phyloP scores from a whole-genome alignment of 2,797 vertebrate species.

The Sebastes cheni region DNA sequence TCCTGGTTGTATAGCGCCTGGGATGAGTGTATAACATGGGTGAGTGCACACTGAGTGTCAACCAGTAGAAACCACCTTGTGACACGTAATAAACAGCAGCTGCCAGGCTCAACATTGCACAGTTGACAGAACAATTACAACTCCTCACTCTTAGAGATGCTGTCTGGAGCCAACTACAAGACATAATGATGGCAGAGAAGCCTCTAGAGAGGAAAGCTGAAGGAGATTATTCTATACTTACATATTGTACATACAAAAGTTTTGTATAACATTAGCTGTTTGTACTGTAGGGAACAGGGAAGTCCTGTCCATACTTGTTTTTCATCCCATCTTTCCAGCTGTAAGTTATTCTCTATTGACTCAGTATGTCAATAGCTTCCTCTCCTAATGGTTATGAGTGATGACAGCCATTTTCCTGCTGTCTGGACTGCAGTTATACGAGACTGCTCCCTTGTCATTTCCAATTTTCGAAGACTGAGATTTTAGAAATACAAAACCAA shows the following conservation, averaged over 20 bases:
- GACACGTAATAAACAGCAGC: neutral
- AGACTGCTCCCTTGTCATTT: slow-evolving; percentile 14
- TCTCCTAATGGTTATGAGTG: neutral
- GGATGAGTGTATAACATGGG: neutral
- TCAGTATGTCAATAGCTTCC: slow-evolving; percentile 15
- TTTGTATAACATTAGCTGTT: neutral
- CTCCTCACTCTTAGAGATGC: neutral
- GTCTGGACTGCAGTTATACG: slow-evolving; percentile 6
- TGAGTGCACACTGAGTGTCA: neutral
- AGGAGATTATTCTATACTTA: neutral
- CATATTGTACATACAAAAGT: neutral
- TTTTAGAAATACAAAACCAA: neutral
- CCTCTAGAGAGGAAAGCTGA: neutral
- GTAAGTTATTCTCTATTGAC: neutral
- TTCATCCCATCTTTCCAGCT: slow-evolving; percentile 6
- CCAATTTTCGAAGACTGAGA: slow-evolving; percentile 3
- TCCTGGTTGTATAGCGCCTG: neutral
- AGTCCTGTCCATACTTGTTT: neutral
- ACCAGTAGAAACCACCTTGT: neutral
- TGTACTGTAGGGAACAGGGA: neutral
- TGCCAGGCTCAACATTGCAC: neutral
- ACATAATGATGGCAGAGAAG: neutral
- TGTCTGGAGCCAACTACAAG: neutral
- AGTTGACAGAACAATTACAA: neutral
- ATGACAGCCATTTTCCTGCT: slow-evolving; percentile 10